A percentile compares a stretch with the other conserved stretches of the same genome.
Conservation (phyloP, 1,140 invertebrate species). For the Phymorhynchus buccinoides region DNA sequence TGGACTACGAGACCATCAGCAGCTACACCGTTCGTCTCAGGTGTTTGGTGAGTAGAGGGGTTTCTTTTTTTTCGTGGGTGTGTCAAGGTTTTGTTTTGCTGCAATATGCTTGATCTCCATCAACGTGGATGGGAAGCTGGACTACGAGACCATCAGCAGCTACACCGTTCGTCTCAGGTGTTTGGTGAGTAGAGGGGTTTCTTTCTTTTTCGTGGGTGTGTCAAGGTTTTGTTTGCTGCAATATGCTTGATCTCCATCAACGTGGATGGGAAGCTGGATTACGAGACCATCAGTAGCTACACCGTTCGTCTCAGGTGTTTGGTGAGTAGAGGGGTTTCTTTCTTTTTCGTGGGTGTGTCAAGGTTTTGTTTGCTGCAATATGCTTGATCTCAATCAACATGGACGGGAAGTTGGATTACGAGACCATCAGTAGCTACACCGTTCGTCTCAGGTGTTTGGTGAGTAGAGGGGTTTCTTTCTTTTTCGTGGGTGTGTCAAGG, state of each 20-base stretch:
- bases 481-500: background rate
- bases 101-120: no score
- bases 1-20: slow-evolving; percentile 57
- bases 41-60: slow-evolving; percentile 52
- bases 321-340: slow-evolving; percentile 56
- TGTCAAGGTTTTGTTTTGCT: background rate
- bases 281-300: slow-evolving; percentile 55
- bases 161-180: slow-evolving; percentile 57
- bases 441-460: slow-evolving; percentile 57
- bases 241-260: slow-evolving; percentile 53
- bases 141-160: slow-evolving; percentile 53
- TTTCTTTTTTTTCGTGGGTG: background rate
- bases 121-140: slow-evolving; percentile 50
- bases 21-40: slow-evolving; percentile 56
- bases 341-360: no score
- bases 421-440: slow-evolving; percentile 53
- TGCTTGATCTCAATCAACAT: background rate
- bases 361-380: background rate
- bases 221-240: background rate
- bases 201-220: background rate
- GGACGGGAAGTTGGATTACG: slow-evolving; percentile 54
- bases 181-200: slow-evolving; percentile 50
- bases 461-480: slow-evolving; percentile 20
- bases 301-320: slow-evolving; percentile 56
- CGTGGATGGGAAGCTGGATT: slow-evolving; percentile 54